Percentiles rank a stretch among this genome's conserved stretches.
phyloP scores from a whole-genome alignment of 2,797 vertebrate genomes.

The Pampus argenteus region DNA sequence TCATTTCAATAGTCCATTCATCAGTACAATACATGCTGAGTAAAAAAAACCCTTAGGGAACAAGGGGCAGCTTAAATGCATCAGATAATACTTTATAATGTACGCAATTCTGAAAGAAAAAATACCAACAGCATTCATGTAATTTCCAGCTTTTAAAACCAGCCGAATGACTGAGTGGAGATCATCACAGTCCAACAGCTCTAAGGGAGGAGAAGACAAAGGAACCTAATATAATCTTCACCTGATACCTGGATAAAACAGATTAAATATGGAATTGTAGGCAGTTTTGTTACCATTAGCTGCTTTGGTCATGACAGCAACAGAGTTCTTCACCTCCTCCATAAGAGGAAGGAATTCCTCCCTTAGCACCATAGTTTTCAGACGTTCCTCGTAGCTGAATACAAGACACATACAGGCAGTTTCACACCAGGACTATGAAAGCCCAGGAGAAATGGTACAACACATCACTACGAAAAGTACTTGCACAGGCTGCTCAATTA shows the following conservation, averaged over 20 bases:
- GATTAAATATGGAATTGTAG: neutral
- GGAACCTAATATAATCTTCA: neutral
- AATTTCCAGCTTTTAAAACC: conserved; percentile 89
- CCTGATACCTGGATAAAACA: neutral
- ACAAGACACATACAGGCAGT: neutral
- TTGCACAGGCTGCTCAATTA: neutral
- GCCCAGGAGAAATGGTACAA: neutral
- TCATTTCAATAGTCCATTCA: neutral
- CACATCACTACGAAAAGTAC: neutral
- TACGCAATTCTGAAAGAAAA: conserved; percentile 14
- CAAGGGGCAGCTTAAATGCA: neutral
- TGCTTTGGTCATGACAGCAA: conserved; percentile 82
- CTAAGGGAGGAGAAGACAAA: conserved; percentile 61
- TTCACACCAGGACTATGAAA: neutral
- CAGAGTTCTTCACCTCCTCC: conserved; percentile 80
- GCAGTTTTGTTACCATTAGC: conserved; percentile 80
- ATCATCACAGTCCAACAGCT: conserved; percentile 87
- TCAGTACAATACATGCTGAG: neutral
- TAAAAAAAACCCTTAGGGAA: neutral
- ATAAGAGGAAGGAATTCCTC: conserved; percentile 89
- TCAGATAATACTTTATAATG: neutral
- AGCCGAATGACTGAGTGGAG: conserved; percentile 88
- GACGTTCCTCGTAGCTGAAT: conserved; percentile 82
- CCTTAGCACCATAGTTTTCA: conserved; percentile 85
- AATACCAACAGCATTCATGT: conserved; percentile 89